Conservation (phyloP, 2,888 invertebrate species). For the Caenorhabditis becei region DNA sequence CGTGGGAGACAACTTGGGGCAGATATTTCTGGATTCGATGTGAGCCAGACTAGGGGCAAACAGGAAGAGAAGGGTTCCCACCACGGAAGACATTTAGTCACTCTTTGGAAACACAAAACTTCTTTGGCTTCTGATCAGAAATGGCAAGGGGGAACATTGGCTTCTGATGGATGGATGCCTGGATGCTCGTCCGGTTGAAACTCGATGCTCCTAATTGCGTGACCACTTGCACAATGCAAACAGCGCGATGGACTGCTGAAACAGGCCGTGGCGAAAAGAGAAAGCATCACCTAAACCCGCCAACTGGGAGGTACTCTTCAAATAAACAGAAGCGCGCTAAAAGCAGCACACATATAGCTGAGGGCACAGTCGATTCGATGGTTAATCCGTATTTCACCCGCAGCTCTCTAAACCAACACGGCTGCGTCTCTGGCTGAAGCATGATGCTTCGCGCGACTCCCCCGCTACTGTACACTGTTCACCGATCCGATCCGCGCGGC, state of each 20-base stretch:
- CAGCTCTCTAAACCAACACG: constrained; percentile 35
- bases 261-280: constrained; percentile 11
- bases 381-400: constrained; percentile 61
- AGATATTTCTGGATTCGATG: constrained; percentile 11
- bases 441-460: constrained; percentile 9
- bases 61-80: background rate
- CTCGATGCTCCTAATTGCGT: constrained; percentile 58
- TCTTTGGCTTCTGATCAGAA: constrained; percentile 17
- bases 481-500: background rate
- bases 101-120: constrained; percentile 26
- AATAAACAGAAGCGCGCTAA: constrained; percentile 59
- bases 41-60: background rate
- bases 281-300: constrained; percentile 52
- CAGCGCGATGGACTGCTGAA: constrained; percentile 14
- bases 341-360: constrained; percentile 54
- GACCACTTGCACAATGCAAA: constrained; percentile 55
- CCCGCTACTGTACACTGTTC: constrained; percentile 45
- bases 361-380: constrained; percentile 29
- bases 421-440: constrained; percentile 21
- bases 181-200: constrained; percentile 33
- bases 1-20: constrained; percentile 28
- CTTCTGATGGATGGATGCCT: constrained; percentile 24
- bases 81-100: constrained; percentile 1
- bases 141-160: constrained; percentile 31
- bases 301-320: constrained; percentile 60